phyloP scores from a whole-genome alignment of 2,113 vertebrate species.

The Aplodontia rufa region DNA sequence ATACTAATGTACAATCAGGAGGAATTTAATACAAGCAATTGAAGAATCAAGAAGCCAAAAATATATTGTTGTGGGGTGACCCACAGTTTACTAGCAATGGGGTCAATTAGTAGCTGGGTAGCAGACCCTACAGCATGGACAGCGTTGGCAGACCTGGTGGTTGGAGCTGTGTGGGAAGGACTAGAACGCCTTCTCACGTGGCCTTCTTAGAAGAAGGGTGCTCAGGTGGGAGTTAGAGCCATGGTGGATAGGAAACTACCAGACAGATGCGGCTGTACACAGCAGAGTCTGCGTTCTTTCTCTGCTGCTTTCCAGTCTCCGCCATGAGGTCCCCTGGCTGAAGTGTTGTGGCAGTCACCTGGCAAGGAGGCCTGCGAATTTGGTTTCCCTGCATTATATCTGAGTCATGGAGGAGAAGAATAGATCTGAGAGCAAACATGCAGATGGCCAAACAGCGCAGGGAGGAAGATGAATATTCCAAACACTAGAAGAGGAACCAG shows the following conservation, averaged over 20 bases:
- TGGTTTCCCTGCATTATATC: too few species aligned
- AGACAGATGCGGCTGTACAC: neutral
- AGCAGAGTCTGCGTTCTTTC: too few species aligned
- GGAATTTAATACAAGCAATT: neutral
- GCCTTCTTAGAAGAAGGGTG: neutral
- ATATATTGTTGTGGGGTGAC: neutral
- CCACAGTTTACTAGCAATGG: too few species aligned
- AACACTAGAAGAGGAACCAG: neutral
- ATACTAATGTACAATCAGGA: too few species aligned
- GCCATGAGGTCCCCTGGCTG: neutral
- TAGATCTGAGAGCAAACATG: neutral
- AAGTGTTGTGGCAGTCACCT: neutral
- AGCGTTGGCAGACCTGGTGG: too few species aligned
- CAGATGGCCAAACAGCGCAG: neutral
- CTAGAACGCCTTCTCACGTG: too few species aligned
- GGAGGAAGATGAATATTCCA: neutral
- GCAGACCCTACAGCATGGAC: neutral
- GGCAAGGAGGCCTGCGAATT: neutral
- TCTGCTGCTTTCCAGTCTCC: neutral
- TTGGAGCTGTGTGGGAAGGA: neutral
- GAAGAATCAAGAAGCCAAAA: neutral
- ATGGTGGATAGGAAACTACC: neutral
- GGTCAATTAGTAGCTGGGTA: neutral
- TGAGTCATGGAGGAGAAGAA: neutral
- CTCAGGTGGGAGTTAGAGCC: too few species aligned